These are phyloP conservation scores for Triplophysa bombifrons DNA, from an alignment of 2,797 vertebrate species.

Conservation along the genomic window DNA sequence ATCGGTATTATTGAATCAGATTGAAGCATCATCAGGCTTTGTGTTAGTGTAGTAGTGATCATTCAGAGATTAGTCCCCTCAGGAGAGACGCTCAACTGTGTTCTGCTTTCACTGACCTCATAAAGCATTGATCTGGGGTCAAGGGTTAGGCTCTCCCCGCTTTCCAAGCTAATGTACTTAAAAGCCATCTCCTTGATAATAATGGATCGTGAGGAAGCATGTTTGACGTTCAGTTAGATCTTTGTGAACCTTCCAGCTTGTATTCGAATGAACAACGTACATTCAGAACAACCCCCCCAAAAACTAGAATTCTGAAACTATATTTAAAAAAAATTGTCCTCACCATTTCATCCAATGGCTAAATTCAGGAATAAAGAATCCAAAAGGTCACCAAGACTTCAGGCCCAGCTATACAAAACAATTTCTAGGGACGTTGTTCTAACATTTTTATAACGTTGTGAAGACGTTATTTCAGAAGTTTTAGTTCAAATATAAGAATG, in stretches of 20 bases:
- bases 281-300: no score
- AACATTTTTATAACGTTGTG: not conserved
- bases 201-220: not conserved
- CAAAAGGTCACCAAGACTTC: no score
- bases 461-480: no score
- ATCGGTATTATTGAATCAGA: no score
- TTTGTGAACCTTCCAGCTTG: not conserved
- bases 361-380: no score
- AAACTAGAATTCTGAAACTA: no score
- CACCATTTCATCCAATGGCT: no score
- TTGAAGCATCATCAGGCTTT: slow-evolving; percentile 7
- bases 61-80: not conserved
- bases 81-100: slow-evolving; percentile 45
- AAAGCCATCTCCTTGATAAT: not conserved
- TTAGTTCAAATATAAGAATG: no score
- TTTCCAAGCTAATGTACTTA: slow-evolving; percentile 9
- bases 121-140: slow-evolving; percentile 54
- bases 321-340: no score
- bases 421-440: no score
- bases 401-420: no score
- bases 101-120: slow-evolving; percentile 52
- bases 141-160: slow-evolving; percentile 42
- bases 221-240: not conserved
- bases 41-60: slow-evolving; percentile 3
- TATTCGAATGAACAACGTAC: not conserved